Conservation (phyloP, 1,140 invertebrate species). For the Mizuhopecten yessoensis region DNA sequence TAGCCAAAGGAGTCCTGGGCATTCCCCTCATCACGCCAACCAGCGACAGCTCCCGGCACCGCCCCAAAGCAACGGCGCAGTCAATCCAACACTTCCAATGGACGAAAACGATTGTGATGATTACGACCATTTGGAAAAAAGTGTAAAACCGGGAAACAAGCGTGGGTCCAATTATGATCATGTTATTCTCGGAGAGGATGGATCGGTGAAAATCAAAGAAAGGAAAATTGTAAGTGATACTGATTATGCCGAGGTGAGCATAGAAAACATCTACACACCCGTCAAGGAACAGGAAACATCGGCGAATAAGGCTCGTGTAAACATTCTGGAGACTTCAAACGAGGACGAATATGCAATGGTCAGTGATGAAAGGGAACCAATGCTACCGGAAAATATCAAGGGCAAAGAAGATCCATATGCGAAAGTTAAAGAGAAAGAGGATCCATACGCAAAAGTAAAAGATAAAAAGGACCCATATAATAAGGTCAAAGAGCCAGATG, state of each 20-base stretch:
- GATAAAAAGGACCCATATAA: slow-evolving; percentile 60
- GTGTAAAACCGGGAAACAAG: slow-evolving; percentile 11
- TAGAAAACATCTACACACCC: slow-evolving; percentile 69
- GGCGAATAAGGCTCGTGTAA: background rate
- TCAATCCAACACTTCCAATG: background rate
- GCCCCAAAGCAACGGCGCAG: slow-evolving; percentile 54
- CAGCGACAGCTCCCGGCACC: slow-evolving; percentile 69
- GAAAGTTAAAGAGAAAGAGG: slow-evolving; percentile 50
- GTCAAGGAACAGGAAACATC: slow-evolving; percentile 63
- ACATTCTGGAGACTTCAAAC: slow-evolving; percentile 37
- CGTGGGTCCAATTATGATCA: slow-evolving; percentile 67
- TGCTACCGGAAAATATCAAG: background rate
- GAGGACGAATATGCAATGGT: slow-evolving; percentile 61
- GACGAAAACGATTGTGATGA: slow-evolving; percentile 59
- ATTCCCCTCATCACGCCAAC: slow-evolving; percentile 62
- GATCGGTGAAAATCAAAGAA: slow-evolving; percentile 51
- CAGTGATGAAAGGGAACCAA: slow-evolving; percentile 42
- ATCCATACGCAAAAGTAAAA: slow-evolving; percentile 62
- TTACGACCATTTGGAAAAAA: slow-evolving; percentile 70
- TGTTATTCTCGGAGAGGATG: slow-evolving; percentile 56
- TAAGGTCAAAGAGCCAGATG: slow-evolving; percentile 51
- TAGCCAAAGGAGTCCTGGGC: slow-evolving; percentile 46
- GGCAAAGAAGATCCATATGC: slow-evolving; percentile 57
- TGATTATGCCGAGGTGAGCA: slow-evolving; percentile 66
- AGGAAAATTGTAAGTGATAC: slow-evolving; percentile 55